phyloP scores from a whole-genome alignment of 2,888 invertebrate genomes.

The Polyommatus icarus region DNA sequence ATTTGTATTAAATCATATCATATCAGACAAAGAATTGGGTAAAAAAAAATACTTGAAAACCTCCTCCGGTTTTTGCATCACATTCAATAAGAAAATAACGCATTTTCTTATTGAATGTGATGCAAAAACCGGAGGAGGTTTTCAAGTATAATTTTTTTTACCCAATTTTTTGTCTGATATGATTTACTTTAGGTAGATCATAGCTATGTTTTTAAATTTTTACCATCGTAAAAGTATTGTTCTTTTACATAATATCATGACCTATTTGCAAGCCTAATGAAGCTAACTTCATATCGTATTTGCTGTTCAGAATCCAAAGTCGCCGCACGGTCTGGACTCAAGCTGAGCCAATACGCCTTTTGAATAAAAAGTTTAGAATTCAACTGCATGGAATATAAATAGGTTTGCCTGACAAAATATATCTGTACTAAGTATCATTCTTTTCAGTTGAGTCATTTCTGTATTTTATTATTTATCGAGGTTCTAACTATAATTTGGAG shows the following conservation, averaged over 20 bases:
- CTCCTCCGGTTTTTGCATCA: too few relatives aligned
- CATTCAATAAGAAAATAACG: too few relatives aligned
- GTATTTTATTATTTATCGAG: too few relatives aligned
- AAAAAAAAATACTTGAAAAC: neutral
- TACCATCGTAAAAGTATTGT: neutral
- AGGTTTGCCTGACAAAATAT: neutral
- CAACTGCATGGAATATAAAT: conserved; percentile 17
- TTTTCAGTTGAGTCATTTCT: neutral
- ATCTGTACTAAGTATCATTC: neutral
- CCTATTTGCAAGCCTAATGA: neutral
- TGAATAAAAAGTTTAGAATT: conserved; percentile 14
- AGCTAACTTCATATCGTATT: neutral
- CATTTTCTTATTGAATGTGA: too few relatives aligned
- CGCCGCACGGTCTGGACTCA: neutral
- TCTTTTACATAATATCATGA: conserved; percentile 11
- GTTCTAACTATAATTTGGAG: too few relatives aligned
- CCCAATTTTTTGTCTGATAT: too few relatives aligned
- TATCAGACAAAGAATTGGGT: too few relatives aligned
- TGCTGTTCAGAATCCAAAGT: conserved; percentile 1
- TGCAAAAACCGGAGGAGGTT: too few relatives aligned
- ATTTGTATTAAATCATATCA: too few relatives aligned
- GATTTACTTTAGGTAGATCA: too few relatives aligned
- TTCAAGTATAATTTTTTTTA: neutral
- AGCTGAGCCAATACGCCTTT: conserved; percentile 14
- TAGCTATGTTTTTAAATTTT: neutral